A percentile compares a stretch with the other conserved stretches of the same genome.
phyloP scores from a whole-genome alignment of 2,888 invertebrate genomes.

The Sinodicranocentrus sp. region DNA sequence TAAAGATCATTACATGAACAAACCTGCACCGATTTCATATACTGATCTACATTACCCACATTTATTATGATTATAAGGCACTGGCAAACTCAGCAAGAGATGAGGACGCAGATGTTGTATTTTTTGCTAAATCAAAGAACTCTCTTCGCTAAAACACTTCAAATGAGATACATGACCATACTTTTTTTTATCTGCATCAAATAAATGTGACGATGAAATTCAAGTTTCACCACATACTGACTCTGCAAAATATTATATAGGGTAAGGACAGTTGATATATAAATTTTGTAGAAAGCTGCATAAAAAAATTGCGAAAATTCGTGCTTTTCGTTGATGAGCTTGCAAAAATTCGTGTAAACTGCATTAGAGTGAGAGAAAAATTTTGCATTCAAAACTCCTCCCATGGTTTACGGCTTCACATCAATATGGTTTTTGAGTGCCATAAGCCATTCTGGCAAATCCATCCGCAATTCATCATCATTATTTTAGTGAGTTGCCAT shows the following conservation, averaged over 20 bases:
- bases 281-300: constrained; percentile 6
- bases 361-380: too few species aligned
- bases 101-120: background rate
- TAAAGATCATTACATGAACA: constrained; percentile 24
- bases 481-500: too few species aligned
- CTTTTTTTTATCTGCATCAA: background rate
- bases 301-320: constrained; percentile 17
- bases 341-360: constrained; percentile 11
- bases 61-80: constrained; percentile 12
- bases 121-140: background rate
- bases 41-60: constrained; percentile 6
- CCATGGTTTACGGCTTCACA: too few species aligned
- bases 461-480: too few species aligned
- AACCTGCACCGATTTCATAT: too few species aligned
- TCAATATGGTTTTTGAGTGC: too few species aligned
- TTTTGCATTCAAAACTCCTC: too few species aligned
- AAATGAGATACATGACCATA: too few species aligned
- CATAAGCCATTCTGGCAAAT: too few species aligned
- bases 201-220: background rate
- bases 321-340: constrained; percentile 42
- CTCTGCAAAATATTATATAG: background rate
- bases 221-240: constrained; percentile 26
- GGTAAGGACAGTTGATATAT: background rate
- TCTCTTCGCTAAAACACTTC: too few species aligned
- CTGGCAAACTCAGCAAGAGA: too few species aligned